Base-by-base conservation (phyloP, 2,888 invertebrate species). In the Caradrina kadenii region DNA sequence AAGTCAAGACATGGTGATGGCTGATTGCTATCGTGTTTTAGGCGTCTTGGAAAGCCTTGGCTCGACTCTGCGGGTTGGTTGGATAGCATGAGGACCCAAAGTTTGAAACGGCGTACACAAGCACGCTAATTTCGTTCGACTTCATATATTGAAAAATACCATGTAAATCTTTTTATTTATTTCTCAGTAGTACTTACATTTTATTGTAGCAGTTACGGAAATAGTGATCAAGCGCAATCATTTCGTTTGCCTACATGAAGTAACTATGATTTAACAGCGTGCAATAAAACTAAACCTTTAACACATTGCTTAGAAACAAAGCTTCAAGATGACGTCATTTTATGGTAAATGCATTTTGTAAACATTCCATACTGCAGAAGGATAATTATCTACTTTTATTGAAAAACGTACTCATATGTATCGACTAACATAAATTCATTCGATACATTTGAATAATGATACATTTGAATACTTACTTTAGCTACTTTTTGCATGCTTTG, bases 221-320 rank as follows among this genome's bases (percentile, higher is more conserved):
- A 52, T 22, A 10, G 22, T 22, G 63, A 39, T 48, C 11, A 56
- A 59, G 39, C 31, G 22, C 17, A 22, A 21, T 58, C 31, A 54
- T 59, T 42, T 50, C 17, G 1, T 53, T 71, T 39, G 13, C 26
- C 48, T 53, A 35, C 7, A 42, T 56, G 8, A 63, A 35, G n/a
- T 62, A 31, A n/a, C 8, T 48, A 71, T 54, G 26, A 59, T 75
- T 15, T 13, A 56, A 52, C 13, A 39, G 17, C 10, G 26, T 60
- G 35, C 35, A 31, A 67, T 61, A 56, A 52, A 42, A 49, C 10
- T 19, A 21, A 52, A 19, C 11, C 19, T 26, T 17, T 39, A 3
- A 39, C 39, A 49, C 35, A 39, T 64, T 48, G 15, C 13, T n/a
- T 21, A 19, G 17, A 35, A 22, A 26, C 19, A 45, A 42, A 39